These are phyloP conservation scores for Campodea augens DNA, from an alignment of 1,140 invertebrate genomes.

Conservation along the genomic window DNA sequence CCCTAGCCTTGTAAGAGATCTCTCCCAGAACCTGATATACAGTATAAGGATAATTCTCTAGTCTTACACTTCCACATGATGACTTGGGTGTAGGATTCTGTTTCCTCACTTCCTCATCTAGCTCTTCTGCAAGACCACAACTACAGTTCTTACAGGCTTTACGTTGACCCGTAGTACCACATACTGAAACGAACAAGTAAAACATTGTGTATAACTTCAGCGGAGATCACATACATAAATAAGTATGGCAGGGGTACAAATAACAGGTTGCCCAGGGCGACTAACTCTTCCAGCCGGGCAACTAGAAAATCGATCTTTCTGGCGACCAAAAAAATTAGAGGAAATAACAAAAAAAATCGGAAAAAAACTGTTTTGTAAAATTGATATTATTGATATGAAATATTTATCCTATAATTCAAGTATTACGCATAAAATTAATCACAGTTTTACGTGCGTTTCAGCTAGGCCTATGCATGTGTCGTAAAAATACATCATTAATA, in stretches of 20 bases:
- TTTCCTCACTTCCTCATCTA: slow-evolving; percentile 36
- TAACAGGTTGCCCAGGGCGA: too few relatives aligned
- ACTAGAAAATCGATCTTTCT: too few relatives aligned
- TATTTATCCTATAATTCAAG: too few relatives aligned
- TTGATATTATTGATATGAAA: too few relatives aligned
- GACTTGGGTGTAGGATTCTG: slow-evolving; percentile 40
- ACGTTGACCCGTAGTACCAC: slow-evolving; percentile 72
- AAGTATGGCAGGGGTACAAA: too few relatives aligned
- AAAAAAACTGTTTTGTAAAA: background rate
- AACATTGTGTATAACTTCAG: slow-evolving; percentile 10
- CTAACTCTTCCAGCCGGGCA: too few relatives aligned
- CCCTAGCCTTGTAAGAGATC: background rate
- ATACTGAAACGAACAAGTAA: slow-evolving; percentile 51
- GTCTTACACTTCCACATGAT: slow-evolving; percentile 87
- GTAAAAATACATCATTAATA: too few relatives aligned
- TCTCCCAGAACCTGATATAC: background rate
- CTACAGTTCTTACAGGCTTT: slow-evolving; percentile 97
- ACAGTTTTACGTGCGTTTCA: too few relatives aligned
- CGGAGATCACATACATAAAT: background rate
- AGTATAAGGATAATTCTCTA: background rate
- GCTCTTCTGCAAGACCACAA: slow-evolving; percentile 89
- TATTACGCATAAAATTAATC: too few relatives aligned
- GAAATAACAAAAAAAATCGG: too few relatives aligned
- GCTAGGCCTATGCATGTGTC: too few relatives aligned
- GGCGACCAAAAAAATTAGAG: too few relatives aligned